These are phyloP conservation scores for Empidonax traillii DNA, from an alignment of 2,113 vertebrate species.

Conservation along the genomic window DNA sequence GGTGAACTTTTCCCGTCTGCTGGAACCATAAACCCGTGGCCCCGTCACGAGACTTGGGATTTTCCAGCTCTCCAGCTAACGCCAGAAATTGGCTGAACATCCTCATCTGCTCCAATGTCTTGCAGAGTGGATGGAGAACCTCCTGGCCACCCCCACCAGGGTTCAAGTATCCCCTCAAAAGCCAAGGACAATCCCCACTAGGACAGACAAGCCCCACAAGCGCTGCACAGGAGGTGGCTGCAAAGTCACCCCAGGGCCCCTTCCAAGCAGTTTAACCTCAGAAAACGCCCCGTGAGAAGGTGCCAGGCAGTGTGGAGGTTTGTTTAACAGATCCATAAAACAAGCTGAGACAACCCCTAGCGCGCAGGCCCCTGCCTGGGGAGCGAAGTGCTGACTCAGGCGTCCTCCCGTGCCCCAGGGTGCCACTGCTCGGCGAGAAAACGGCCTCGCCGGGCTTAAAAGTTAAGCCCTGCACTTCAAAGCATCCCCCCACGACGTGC, in stretches of 20 bases:
- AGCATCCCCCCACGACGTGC: neutral
- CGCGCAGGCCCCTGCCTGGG: fast-evolving
- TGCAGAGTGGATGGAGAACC: neutral
- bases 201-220: fast-evolving
- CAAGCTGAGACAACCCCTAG: neutral
- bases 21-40: neutral
- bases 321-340: neutral
- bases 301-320: neutral
- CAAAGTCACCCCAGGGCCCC: neutral
- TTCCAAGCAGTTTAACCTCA: neutral
- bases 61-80: constrained; percentile 5
- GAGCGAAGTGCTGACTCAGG: constrained; percentile 23
- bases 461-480: neutral
- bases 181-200: neutral
- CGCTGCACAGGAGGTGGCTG: neutral
- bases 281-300: neutral
- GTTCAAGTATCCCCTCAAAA: neutral
- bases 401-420: neutral
- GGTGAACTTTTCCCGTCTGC: neutral
- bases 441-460: neutral
- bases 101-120: neutral
- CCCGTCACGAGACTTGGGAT: neutral
- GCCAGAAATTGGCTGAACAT: neutral
- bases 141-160: fast-evolving
- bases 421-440: neutral